phyloP scores from a whole-genome alignment of 1,140 invertebrate genomes.

The roundworm (Caenorhabditis elegans) region DNA sequence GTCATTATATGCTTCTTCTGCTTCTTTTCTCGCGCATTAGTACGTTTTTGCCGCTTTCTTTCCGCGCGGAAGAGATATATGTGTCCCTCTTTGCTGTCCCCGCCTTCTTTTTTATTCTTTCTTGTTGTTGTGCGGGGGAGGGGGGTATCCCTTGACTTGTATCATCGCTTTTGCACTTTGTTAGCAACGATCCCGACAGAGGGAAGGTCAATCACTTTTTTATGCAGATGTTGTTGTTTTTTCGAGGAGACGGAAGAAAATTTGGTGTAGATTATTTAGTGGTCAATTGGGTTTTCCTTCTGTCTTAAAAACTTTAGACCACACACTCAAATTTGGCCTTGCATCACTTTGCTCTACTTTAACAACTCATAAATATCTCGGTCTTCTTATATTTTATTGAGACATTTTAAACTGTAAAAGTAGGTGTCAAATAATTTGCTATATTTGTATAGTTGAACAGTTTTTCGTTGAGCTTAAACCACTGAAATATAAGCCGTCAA shows the following conservation, averaged over 20 bases:
- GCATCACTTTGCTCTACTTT: background rate
- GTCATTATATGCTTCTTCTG: constrained; percentile 25
- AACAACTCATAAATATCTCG: background rate
- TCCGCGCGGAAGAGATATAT: constrained; percentile 14
- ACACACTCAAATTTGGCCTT: too few relatives aligned
- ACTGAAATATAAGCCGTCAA: too few relatives aligned
- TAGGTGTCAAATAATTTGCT: too few relatives aligned
- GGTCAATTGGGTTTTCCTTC: too few relatives aligned
- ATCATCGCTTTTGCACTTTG: background rate
- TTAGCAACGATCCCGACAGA: background rate
- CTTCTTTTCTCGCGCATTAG: constrained; percentile 7
- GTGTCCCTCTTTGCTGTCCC: background rate
- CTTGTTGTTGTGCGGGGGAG: background rate
- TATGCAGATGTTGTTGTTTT: background rate
- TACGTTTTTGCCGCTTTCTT: constrained; percentile 27
- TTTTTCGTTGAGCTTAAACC: too few relatives aligned
- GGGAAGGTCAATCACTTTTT: background rate
- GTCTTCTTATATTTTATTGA: background rate
- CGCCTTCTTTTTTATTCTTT: background rate
- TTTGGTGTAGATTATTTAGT: too few relatives aligned
- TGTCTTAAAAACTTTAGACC: too few relatives aligned
- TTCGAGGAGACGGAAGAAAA: background rate
- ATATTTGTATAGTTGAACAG: too few relatives aligned
- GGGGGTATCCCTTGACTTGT: too few relatives aligned
- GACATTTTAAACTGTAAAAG: too few relatives aligned